Evolutionary conservation across 2,888 invertebrate species (phyloP).

Genomic region (Gasteruption jaculator): DNA sequence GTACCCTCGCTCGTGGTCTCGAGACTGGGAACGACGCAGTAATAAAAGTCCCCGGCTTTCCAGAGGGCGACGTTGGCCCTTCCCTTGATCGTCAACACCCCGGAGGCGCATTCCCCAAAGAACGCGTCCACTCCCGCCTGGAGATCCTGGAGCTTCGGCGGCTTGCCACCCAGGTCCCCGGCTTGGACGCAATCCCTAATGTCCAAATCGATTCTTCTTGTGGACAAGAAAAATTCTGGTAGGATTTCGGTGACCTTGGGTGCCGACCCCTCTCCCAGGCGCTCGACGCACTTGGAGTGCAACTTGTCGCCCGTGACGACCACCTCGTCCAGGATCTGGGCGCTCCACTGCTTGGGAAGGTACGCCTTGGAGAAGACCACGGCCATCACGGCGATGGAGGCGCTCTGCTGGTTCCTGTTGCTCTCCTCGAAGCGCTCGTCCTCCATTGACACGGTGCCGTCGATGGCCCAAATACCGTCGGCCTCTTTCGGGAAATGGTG

Average conservation of each 20-base stretch:
- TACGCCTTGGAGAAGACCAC: conserved; percentile 43
- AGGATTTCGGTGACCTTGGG: conserved; percentile 37
- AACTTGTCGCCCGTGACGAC: conserved; percentile 38
- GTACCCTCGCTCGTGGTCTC: not conserved
- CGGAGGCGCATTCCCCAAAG: conserved; percentile 31
- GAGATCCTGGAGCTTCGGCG: conserved; percentile 31
- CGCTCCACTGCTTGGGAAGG: conserved; percentile 36
- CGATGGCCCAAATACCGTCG: conserved; percentile 37
- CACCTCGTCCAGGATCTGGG: conserved; percentile 36
- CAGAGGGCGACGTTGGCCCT: conserved; percentile 34
- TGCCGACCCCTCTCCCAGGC: conserved; percentile 25
- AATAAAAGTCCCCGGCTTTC: conserved; percentile 31
- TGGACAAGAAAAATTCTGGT: conserved; percentile 40
- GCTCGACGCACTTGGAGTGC: conserved; percentile 33
- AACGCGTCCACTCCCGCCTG: conserved; percentile 32
- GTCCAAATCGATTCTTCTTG: conserved; percentile 35
- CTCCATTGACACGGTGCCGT: conserved; percentile 25
- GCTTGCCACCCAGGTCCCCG: conserved; percentile 30
- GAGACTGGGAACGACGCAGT: conserved; percentile 32
- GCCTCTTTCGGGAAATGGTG: conserved; percentile 33
- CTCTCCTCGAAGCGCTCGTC: conserved; percentile 28
- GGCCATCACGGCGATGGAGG: conserved; percentile 37
- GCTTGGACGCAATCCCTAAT: conserved; percentile 42
- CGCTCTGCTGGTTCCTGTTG: conserved; percentile 32
- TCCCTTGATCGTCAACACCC: conserved; percentile 28